phyloP scores from a whole-genome alignment of 2,113 vertebrate genomes.

The Erpornis zantholeuca region DNA sequence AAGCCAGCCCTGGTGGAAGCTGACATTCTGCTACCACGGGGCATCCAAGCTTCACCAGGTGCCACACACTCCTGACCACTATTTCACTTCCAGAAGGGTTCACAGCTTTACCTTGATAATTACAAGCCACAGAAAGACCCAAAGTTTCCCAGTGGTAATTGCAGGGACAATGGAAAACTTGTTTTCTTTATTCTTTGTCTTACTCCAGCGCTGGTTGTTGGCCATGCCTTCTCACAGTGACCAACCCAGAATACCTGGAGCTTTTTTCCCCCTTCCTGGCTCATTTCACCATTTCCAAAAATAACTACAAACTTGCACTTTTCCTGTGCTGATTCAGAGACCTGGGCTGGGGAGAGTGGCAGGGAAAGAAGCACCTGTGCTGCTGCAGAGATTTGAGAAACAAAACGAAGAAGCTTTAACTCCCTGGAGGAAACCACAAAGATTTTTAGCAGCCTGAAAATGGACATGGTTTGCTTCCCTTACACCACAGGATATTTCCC shows the following conservation, averaged over 20 bases:
- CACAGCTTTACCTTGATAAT: background rate
- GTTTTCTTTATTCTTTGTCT: background rate
- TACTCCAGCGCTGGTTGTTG: fast-evolving
- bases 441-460: background rate
- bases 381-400: background rate
- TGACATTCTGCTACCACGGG: background rate
- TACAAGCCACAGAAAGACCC: background rate
- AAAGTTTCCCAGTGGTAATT: background rate
- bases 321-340: background rate
- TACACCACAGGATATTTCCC: background rate
- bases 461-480: background rate
- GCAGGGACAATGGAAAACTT: fast-evolving
- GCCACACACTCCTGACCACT: fast-evolving
- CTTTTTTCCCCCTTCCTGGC: fast-evolving
- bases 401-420: background rate
- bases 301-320: background rate
- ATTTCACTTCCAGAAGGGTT: background rate
- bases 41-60: background rate
- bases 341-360: background rate
- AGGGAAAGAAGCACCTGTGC: background rate
- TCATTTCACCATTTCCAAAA: background rate
- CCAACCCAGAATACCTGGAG: background rate
- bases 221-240: background rate
- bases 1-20: background rate
- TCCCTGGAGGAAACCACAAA: background rate